Evolutionary conservation across 2,113 vertebrate genomes (phyloP).

Genomic region (Ornithorhynchus anatinus): DNA sequence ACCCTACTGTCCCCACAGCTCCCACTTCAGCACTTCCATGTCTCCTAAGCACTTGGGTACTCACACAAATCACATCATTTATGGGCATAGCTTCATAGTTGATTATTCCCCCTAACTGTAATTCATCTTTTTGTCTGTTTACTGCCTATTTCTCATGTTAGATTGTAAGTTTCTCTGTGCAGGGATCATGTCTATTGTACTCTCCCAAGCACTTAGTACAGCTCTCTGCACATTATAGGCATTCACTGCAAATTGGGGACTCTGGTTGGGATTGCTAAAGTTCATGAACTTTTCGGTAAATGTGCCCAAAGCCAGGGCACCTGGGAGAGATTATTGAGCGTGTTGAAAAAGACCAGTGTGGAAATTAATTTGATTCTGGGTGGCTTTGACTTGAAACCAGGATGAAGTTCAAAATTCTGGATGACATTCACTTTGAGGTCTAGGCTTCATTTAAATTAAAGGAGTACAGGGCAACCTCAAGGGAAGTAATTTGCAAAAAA

Average conservation of each 20-base stretch:
- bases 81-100: no score
- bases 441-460: conserved; percentile 6
- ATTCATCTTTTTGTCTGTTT: no score
- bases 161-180: no score
- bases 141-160: no score
- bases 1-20: no score
- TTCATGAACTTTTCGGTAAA: neutral
- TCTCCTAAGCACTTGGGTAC: no score
- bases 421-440: neutral
- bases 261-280: neutral
- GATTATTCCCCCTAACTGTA: no score
- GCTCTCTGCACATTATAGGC: neutral
- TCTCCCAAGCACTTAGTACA: no score
- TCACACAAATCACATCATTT: no score
- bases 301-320: neutral
- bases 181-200: no score
- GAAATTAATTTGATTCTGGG: neutral
- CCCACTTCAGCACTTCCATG: no score
- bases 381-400: neutral
- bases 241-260: neutral
- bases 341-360: neutral
- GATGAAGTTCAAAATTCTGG: neutral
- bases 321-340: neutral
- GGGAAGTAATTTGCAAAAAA: neutral
- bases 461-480: no score